Conservation (phyloP, 2,797 vertebrate species). For the Micropoecilia bifurca region DNA sequence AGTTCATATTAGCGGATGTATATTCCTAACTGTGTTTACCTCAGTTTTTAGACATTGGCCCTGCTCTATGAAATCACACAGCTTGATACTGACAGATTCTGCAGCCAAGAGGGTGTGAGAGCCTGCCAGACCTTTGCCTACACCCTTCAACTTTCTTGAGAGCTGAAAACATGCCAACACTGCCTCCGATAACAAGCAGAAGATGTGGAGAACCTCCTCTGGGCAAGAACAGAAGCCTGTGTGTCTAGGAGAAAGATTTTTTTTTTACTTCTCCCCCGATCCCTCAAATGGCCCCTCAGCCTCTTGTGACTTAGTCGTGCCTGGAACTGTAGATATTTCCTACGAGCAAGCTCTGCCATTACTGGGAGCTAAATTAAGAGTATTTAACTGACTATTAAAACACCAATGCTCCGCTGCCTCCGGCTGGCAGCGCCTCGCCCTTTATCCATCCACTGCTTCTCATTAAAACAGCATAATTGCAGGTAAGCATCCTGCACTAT, state of each 20-base stretch:
- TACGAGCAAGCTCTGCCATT: constrained; percentile 72
- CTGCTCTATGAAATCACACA: constrained; percentile 46
- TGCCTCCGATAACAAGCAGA: constrained; percentile 73
- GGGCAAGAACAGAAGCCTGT: constrained; percentile 65
- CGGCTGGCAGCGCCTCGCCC: constrained; percentile 77
- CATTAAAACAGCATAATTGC: constrained; percentile 85
- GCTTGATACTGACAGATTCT: constrained; percentile 64
- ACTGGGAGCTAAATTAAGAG: constrained; percentile 83
- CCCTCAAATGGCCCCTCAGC: constrained; percentile 56
- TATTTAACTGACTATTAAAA: constrained; percentile 87
- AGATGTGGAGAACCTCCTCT: constrained; percentile 73
- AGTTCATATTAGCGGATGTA: not conserved
- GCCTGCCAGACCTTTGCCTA: constrained; percentile 71
- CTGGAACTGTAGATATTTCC: constrained; percentile 67
- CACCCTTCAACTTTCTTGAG: constrained; percentile 62
- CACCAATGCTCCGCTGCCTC: constrained; percentile 80
- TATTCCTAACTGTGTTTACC: constrained; percentile 3
- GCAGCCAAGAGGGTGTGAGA: constrained; percentile 59
- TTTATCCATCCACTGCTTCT: constrained; percentile 75
- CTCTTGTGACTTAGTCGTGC: constrained; percentile 44
- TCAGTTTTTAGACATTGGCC: constrained; percentile 17
- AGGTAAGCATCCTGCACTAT: constrained; percentile 82
- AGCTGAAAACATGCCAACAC: constrained; percentile 75
- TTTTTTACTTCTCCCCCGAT: constrained; percentile 29
- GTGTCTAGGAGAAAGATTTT: constrained; percentile 55